Percentiles rank a stretch among this genome's conserved stretches.
phyloP scores from a whole-genome alignment of 2,797 vertebrate genomes.

The Kryptolebias ocellatus region DNA sequence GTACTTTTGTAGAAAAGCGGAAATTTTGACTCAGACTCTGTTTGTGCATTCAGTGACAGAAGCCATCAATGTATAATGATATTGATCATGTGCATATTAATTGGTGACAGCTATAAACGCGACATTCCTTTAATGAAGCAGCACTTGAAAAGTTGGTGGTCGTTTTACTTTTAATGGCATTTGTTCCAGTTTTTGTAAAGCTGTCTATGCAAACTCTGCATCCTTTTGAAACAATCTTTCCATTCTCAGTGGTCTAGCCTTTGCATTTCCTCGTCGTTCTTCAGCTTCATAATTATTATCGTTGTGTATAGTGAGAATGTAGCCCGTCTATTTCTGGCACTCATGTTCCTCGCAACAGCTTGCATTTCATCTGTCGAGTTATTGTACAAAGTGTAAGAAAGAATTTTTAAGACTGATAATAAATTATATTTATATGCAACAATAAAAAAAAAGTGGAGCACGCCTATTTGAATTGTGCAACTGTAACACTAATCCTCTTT shows the following conservation, averaged over 20 bases:
- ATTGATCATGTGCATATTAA: constrained; percentile 51
- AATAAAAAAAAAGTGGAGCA: constrained; percentile 77
- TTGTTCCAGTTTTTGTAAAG: constrained; percentile 81
- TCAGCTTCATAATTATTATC: constrained; percentile 71
- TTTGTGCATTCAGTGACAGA: constrained; percentile 57
- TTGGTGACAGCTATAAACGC: constrained; percentile 51
- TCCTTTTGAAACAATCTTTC: constrained; percentile 85
- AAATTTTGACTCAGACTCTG: constrained; percentile 37
- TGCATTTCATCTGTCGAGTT: constrained; percentile 92
- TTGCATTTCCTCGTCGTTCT: constrained; percentile 79
- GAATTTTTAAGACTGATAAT: constrained; percentile 99
- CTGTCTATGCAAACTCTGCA: constrained; percentile 94
- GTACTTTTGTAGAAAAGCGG: constrained; percentile 28
- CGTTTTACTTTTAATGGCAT: constrained; percentile 36
- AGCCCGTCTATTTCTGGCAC: constrained; percentile 79
- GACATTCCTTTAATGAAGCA: constrained; percentile 66
- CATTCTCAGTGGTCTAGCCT: constrained; percentile 80
- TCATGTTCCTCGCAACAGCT: constrained; percentile 88
- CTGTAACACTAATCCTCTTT: not conserved
- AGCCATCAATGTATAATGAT: constrained; percentile 51
- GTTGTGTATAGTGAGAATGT: constrained; percentile 87
- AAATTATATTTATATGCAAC: constrained; percentile 99
- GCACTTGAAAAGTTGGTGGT: constrained; percentile 44
- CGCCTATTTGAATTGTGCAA: constrained; percentile 23
- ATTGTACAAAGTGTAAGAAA: constrained; percentile 99